Conservation (phyloP, 23 tunicate species). For the Aplidium turbinatum region DNA sequence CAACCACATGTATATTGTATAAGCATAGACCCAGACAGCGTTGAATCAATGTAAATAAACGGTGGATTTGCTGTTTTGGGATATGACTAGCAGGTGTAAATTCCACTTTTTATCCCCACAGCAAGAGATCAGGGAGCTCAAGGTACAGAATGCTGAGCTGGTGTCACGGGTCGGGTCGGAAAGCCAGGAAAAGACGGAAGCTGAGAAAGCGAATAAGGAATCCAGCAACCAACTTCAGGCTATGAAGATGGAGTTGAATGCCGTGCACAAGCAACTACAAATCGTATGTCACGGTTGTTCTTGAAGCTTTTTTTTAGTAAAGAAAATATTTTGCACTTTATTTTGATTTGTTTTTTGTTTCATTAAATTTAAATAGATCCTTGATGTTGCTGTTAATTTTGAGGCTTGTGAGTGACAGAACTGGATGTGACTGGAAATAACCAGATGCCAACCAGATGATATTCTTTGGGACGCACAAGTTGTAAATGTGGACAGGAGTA, state of each 20-base stretch:
- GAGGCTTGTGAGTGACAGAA: no score
- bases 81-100: not conserved
- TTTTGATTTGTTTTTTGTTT: not conserved
- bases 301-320: not conserved
- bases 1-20: no score
- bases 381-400: not conserved
- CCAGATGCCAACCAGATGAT: no score
- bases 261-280: conserved; percentile 82
- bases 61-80: no score
- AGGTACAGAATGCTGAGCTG: conserved; percentile 46
- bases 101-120: not conserved
- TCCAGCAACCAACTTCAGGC: conserved; percentile 61
- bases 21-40: no score
- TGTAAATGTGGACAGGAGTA: no score
- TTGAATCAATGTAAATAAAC: no score
- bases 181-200: conserved; percentile 31
- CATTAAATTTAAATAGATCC: not conserved
- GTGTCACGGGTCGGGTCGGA: conserved; percentile 37
- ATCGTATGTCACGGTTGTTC: conserved; percentile 55
- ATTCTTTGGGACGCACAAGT: no score
- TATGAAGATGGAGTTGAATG: conserved; percentile 70
- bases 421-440: no score
- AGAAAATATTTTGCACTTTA: not conserved
- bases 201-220: conserved; percentile 46
- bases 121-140: conserved; percentile 61